phyloP scores from a whole-genome alignment of 2,113 vertebrate genomes.

The Sturnus vulgaris region DNA sequence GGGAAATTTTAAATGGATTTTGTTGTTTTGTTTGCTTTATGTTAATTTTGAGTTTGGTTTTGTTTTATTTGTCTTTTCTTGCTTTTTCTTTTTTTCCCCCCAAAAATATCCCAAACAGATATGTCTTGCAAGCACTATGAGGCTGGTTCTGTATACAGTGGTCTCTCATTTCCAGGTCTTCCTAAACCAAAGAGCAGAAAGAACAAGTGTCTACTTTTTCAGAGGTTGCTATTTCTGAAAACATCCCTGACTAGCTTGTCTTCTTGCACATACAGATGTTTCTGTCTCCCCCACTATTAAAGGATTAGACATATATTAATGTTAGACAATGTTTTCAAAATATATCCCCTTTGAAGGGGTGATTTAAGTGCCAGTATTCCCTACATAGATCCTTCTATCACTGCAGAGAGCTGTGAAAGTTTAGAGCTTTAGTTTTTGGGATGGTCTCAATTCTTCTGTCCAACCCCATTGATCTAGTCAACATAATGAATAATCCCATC shows the following conservation, averaged over 20 bases:
- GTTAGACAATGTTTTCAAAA: neutral
- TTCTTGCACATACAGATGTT: neutral
- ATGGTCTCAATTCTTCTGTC: neutral
- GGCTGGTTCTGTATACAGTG: neutral
- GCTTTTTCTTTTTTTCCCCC: neutral
- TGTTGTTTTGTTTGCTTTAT: neutral
- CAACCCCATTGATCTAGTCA: neutral
- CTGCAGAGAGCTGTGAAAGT: neutral
- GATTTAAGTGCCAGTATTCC: neutral
- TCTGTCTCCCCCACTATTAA: neutral
- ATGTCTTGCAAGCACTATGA: neutral
- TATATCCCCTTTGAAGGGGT: neutral
- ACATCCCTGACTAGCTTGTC: neutral
- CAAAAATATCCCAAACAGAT: rapidly evolving
- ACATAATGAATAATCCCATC: neutral
- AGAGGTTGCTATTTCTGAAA: neutral
- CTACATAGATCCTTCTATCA: neutral
- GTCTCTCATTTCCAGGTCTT: neutral
- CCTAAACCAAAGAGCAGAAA: neutral
- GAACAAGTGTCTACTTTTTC: neutral
- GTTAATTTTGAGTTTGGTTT: neutral
- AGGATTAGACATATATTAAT: no score
- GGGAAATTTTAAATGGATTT: neutral
- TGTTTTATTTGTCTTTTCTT: no score
- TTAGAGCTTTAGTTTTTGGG: neutral